A percentile compares a stretch with the other conserved stretches of the same genome.
These are phyloP conservation scores for Ennomos fuscantarius DNA, from an alignment of 2,888 invertebrate genomes.

Conservation along the genomic window DNA sequence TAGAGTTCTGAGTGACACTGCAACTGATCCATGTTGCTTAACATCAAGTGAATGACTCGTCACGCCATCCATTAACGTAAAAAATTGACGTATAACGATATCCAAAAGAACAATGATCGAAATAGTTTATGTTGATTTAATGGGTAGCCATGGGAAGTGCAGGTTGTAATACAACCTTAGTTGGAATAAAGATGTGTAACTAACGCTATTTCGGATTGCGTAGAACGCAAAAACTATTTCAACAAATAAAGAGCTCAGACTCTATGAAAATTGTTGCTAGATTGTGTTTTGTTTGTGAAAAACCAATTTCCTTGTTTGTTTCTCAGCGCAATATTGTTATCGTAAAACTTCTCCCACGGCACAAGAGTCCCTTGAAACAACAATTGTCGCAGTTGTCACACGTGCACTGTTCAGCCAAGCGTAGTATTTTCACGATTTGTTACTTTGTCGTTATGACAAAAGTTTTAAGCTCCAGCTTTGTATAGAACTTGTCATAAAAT, in stretches of 20 bases:
- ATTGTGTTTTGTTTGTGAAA: conserved; percentile 48
- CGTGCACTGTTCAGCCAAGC: conserved; percentile 21
- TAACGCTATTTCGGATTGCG: no score
- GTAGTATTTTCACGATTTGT: conserved; percentile 15
- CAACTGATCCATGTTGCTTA: no score
- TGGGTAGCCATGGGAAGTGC: no score
- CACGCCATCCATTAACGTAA: no score
- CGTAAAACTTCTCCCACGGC: conserved; percentile 50
- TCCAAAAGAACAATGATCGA: no score
- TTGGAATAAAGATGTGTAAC: no score
- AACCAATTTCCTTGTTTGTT: conserved; percentile 44
- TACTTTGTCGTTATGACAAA: conserved; percentile 4
- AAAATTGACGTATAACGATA: no score
- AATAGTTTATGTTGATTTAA: no score
- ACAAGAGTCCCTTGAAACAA: conserved; percentile 34
- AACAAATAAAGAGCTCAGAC: conserved; percentile 25
- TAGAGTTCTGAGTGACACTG: no score
- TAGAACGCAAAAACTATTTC: conserved; percentile 20
- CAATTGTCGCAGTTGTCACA: conserved; percentile 33
- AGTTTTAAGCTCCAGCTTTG: conserved; percentile 2
- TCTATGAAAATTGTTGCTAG: conserved; percentile 40
- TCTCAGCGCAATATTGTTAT: conserved; percentile 53
- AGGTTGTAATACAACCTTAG: no score
- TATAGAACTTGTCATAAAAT: not conserved
- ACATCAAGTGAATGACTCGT: no score